Evolutionary conservation across 92 coral and sea anemone species (phyloP).

Genomic region (Bergia puertoricense): DNA sequence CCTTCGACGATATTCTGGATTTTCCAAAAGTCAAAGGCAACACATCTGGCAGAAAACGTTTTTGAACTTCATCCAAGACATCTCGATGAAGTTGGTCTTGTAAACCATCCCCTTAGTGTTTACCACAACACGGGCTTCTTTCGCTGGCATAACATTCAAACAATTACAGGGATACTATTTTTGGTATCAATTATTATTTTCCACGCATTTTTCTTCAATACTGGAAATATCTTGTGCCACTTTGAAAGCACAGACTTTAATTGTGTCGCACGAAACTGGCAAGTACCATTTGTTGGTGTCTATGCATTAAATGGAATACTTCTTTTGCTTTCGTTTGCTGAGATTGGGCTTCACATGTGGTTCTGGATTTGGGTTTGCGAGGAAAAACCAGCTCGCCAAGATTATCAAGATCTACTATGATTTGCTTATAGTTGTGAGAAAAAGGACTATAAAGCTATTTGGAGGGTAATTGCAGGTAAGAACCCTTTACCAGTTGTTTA

Average conservation of each 20-base stretch:
- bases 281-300: too few relatives aligned
- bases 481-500: background rate
- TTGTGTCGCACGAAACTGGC: background rate
- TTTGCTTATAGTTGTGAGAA: conserved; percentile 31
- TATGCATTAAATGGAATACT: too few relatives aligned
- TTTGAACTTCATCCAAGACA: background rate
- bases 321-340: too few relatives aligned
- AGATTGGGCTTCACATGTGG: too few relatives aligned
- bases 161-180: background rate
- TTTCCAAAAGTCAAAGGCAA: background rate
- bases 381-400: too few relatives aligned
- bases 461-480: conserved; percentile 21
- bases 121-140: background rate
- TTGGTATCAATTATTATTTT: background rate
- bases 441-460: background rate
- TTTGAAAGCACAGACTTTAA: background rate
- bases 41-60: background rate
- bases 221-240: background rate
- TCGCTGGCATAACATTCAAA: background rate
- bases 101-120: background rate
- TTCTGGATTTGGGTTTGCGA: too few relatives aligned
- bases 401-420: background rate
- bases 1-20: background rate
- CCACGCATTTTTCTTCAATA: background rate
- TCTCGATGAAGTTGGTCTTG: background rate